phyloP scores from a whole-genome alignment of 2,113 vertebrate species.

The Rostratula benghalensis region DNA sequence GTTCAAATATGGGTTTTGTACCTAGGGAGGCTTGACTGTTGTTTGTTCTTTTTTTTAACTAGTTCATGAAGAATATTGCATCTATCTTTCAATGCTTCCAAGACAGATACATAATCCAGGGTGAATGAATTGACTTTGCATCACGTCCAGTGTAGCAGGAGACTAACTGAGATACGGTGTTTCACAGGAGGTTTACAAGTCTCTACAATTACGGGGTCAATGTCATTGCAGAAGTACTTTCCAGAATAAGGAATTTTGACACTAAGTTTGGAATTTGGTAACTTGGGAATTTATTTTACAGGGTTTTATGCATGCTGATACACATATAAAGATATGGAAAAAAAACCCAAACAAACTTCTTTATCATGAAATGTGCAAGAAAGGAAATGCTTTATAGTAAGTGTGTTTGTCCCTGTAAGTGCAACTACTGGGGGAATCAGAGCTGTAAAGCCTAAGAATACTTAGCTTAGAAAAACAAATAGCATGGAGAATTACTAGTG shows the following conservation, averaged over 20 bases:
- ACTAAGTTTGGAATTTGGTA: slow-evolving; percentile 61
- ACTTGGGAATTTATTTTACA: not conserved
- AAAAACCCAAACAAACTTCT: not conserved
- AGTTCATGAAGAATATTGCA: slow-evolving; percentile 84
- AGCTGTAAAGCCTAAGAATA: not conserved
- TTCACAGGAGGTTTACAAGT: slow-evolving; percentile 75
- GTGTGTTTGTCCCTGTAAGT: not conserved
- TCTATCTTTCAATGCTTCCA: slow-evolving; percentile 78
- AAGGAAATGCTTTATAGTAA: not conserved
- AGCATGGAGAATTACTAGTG: not conserved
- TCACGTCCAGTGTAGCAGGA: slow-evolving; percentile 77
- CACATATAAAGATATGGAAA: not conserved
- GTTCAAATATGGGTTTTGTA: not conserved
- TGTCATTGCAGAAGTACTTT: slow-evolving; percentile 76
- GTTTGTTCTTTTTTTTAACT: not conserved
- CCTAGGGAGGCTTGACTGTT: not conserved
- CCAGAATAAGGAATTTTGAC: slow-evolving; percentile 78
- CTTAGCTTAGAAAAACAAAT: not conserved
- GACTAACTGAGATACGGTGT: slow-evolving; percentile 78
- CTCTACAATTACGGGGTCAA: slow-evolving; percentile 76
- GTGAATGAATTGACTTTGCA: slow-evolving; percentile 70
- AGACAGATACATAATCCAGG: slow-evolving; percentile 77
- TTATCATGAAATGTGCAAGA: not conserved
- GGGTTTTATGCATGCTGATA: not conserved
- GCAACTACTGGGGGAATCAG: not conserved